phyloP scores from a whole-genome alignment of 2,797 vertebrate genomes.

The Catostomus latipinnis region DNA sequence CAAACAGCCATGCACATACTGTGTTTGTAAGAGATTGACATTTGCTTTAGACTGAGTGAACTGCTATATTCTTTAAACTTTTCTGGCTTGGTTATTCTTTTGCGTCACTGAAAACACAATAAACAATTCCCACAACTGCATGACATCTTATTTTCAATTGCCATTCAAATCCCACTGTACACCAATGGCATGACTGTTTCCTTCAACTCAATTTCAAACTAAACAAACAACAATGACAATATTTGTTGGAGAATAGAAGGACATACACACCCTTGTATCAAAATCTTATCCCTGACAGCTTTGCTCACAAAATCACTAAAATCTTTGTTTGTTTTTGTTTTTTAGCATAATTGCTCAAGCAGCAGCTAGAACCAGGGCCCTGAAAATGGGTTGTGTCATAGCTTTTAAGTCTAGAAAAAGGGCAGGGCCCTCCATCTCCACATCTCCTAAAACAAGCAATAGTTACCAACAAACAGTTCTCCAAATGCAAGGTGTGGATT shows the following conservation, averaged over 20 bases:
- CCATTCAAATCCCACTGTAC: background rate
- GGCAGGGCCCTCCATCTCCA: conserved; percentile 42
- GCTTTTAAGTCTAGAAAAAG: conserved; percentile 32
- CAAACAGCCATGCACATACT: background rate
- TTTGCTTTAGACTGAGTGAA: conserved; percentile 4
- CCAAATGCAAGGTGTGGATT: conserved; percentile 11
- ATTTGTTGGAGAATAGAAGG: conserved; percentile 12
- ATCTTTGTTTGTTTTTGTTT: conserved; percentile 22
- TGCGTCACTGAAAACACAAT: background rate
- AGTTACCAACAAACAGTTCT: background rate
- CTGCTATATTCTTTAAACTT: background rate
- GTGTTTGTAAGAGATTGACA: conserved; percentile 9
- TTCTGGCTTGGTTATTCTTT: background rate
- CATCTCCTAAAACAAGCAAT: conserved; percentile 25
- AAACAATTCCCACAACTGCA: background rate
- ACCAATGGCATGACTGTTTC: conserved; percentile 4
- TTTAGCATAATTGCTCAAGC: background rate
- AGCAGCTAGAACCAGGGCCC: conserved; percentile 1
- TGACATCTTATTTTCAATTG: conserved; percentile 57
- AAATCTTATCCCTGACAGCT: background rate
- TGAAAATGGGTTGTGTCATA: conserved; percentile 19
- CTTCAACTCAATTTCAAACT: background rate
- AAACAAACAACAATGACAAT: conserved; percentile 1
- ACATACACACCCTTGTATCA: background rate
- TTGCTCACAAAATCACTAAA: background rate